Evolutionary conservation across 53 echinoderm and acorn worm genomes (phyloP).

Genomic region (Holothuria scabra): DNA sequence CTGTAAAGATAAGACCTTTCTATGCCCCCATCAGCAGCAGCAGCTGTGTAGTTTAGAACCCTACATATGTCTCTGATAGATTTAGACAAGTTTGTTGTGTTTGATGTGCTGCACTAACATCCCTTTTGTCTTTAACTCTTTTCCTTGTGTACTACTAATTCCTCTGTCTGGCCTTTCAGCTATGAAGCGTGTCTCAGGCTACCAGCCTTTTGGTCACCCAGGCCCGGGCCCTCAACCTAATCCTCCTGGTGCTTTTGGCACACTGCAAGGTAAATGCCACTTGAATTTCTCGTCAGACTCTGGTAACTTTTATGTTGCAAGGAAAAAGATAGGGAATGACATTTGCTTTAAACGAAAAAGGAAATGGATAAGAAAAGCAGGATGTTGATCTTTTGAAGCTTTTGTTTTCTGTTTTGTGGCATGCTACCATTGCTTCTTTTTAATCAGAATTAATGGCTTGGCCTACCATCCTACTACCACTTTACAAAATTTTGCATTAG

Average conservation of each 20-base stretch:
- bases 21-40: too few relatives aligned
- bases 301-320: too few relatives aligned
- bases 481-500: too few relatives aligned
- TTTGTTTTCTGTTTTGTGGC: too few relatives aligned
- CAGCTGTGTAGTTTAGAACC: too few relatives aligned
- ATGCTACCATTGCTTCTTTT: background rate
- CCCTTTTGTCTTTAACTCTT: background rate
- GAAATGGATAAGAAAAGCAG: too few relatives aligned
- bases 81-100: constrained; percentile 1
- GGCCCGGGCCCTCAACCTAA: constrained; percentile 48
- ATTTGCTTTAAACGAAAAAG: too few relatives aligned
- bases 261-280: constrained; percentile 44
- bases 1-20: too few relatives aligned
- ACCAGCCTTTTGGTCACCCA: constrained; percentile 48
- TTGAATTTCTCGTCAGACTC: background rate
- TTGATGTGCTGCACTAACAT: constrained; percentile 41
- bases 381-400: too few relatives aligned
- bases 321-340: too few relatives aligned
- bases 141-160: constrained; percentile 49
- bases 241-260: constrained; percentile 49
- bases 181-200: constrained; percentile 55
- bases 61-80: background rate
- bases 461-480: too few relatives aligned
- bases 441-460: background rate
- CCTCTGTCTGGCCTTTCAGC: constrained; percentile 59